Percentiles rank a stretch among this genome's conserved stretches.
Conservation (phyloP, 2,113 vertebrate species). For the Microcebus lehilahytsara region DNA sequence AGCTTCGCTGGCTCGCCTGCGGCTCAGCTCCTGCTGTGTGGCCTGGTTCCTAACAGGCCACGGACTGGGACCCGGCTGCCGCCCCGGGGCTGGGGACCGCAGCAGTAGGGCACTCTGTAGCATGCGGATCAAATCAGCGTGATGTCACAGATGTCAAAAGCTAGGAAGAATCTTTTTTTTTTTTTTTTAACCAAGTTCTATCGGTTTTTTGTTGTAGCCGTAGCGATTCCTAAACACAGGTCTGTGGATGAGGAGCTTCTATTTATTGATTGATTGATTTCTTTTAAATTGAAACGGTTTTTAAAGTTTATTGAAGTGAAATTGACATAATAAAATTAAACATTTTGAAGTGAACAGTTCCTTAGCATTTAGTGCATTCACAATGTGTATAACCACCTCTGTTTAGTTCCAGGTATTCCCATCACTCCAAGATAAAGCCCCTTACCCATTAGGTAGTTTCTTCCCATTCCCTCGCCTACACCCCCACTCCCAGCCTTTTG, state of each 20-base stretch:
- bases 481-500: background rate
- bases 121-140: background rate
- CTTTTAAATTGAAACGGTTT: background rate
- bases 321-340: background rate
- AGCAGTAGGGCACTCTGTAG: background rate
- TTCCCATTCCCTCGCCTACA: too few relatives aligned
- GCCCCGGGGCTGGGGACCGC: fast-evolving
- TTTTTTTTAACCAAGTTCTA: background rate
- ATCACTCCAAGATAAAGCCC: background rate
- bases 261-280: too few relatives aligned
- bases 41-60: too few relatives aligned
- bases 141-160: background rate
- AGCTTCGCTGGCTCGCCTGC: too few relatives aligned
- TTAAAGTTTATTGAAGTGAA: background rate
- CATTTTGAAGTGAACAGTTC: background rate
- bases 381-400: background rate
- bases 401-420: background rate
- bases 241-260: background rate
- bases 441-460: background rate
- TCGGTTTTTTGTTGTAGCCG: background rate
- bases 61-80: too few relatives aligned
- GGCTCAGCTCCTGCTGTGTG: too few relatives aligned
- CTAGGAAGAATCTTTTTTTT: background rate
- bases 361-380: background rate
- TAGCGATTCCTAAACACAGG: background rate